phyloP scores from a whole-genome alignment of 2,797 vertebrate species.

The Sorex maritimensis region DNA sequence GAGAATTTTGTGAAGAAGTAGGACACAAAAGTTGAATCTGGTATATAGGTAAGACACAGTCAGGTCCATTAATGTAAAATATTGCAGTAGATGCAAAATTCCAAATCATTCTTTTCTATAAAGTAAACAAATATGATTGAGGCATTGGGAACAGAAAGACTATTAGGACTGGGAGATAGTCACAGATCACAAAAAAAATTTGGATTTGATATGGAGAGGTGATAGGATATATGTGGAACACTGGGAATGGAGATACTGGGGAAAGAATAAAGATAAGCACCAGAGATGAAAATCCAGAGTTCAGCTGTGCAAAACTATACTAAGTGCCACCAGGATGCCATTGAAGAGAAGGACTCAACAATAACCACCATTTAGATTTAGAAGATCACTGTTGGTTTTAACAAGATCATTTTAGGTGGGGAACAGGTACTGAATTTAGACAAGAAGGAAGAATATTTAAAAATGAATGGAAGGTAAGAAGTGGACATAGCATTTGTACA shows the following conservation, averaged over 20 bases:
- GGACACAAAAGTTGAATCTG: neutral
- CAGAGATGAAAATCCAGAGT: neutral
- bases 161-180: neutral
- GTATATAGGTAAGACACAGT: neutral
- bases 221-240: neutral
- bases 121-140: neutral
- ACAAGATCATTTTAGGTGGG: neutral
- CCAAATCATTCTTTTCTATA: neutral
- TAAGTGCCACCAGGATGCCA: neutral
- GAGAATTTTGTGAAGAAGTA: neutral
- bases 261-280: neutral
- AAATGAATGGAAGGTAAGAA: neutral
- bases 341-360: neutral
- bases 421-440: neutral
- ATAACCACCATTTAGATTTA: neutral
- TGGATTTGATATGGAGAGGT: slow-evolving; percentile 2
- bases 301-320: neutral
- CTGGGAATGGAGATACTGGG: neutral
- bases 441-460: neutral
- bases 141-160: neutral
- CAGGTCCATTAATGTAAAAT: neutral
- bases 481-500: neutral
- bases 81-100: neutral
- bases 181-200: neutral
- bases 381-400: neutral